Evolutionary conservation across 2,888 invertebrate species (phyloP).

Genomic region (Acrobasis suavella): DNA sequence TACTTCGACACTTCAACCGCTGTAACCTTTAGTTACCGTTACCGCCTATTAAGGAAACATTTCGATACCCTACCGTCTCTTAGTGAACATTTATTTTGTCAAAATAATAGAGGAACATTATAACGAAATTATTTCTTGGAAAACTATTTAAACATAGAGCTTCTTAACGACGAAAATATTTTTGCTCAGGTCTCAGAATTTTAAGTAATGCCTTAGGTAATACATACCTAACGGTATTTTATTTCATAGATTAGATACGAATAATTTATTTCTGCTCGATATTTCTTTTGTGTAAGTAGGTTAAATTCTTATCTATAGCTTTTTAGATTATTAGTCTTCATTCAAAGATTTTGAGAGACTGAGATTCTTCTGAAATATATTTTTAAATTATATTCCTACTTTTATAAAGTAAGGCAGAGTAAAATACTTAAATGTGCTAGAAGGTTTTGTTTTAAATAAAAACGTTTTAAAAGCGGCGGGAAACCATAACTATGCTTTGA

Average conservation of each 20-base stretch:
- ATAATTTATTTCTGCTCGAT: neutral
- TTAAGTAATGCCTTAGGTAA: neutral
- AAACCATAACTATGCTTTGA: slow-evolving; percentile 5
- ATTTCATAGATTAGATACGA: neutral
- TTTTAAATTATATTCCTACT: too few species aligned
- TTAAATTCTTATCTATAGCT: too few species aligned
- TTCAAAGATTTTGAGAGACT: too few species aligned
- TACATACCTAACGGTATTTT: neutral
- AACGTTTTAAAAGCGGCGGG: slow-evolving; percentile 10
- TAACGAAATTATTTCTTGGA: neutral
- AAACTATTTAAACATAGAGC: neutral
- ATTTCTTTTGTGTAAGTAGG: neutral
- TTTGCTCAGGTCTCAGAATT: neutral
- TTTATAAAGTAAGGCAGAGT: too few species aligned
- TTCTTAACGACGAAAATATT: neutral
- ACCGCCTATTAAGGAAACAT: slow-evolving; percentile 27
- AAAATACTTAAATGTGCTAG: neutral
- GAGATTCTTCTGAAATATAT: too few species aligned
- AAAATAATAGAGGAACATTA: neutral
- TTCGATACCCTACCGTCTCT: neutral
- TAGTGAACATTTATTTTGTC: neutral
- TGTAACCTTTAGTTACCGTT: slow-evolving; percentile 22
- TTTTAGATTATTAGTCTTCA: too few species aligned
- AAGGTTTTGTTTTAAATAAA: neutral
- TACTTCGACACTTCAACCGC: slow-evolving; percentile 32